Conservation (phyloP, 2,888 invertebrate genomes). For the Polyommatus icarus region DNA sequence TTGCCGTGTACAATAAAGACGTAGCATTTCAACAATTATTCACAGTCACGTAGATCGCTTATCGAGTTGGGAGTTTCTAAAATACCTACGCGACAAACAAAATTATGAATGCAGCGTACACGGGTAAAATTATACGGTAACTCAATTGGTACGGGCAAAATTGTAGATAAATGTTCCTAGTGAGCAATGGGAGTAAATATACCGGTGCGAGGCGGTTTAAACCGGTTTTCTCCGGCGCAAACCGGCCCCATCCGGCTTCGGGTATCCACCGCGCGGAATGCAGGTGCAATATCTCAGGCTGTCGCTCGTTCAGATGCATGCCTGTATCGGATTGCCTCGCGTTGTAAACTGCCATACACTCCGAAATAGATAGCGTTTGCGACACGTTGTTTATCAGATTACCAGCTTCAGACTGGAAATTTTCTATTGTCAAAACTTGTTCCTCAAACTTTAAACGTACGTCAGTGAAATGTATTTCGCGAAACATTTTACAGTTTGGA, state of each 20-base stretch:
- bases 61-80: slow-evolving; percentile 11
- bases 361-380: slow-evolving; percentile 37
- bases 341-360: slow-evolving; percentile 38
- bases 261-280: slow-evolving; percentile 41
- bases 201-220: slow-evolving; percentile 37
- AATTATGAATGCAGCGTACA: slow-evolving; percentile 19
- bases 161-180: slow-evolving; percentile 32
- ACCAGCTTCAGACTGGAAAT: slow-evolving; percentile 35
- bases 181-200: slow-evolving; percentile 37
- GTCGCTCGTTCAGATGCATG: slow-evolving; percentile 43
- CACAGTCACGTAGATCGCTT: slow-evolving; percentile 28
- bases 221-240: slow-evolving; percentile 40
- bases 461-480: not conserved
- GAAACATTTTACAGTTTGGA: not conserved
- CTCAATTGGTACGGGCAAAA: slow-evolving; percentile 35
- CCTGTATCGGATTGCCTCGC: slow-evolving; percentile 41
- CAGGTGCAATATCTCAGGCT: slow-evolving; percentile 47
- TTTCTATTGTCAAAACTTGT: slow-evolving; percentile 29
- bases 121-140: slow-evolving; percentile 32
- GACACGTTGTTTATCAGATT: slow-evolving; percentile 40
- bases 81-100: slow-evolving; percentile 23
- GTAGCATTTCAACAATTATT: not conserved
- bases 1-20: not conserved
- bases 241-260: slow-evolving; percentile 42
- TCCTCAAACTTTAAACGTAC: slow-evolving; percentile 13